Conservation (phyloP, 2,113 vertebrate genomes). For the Eptesicus fuscus region DNA sequence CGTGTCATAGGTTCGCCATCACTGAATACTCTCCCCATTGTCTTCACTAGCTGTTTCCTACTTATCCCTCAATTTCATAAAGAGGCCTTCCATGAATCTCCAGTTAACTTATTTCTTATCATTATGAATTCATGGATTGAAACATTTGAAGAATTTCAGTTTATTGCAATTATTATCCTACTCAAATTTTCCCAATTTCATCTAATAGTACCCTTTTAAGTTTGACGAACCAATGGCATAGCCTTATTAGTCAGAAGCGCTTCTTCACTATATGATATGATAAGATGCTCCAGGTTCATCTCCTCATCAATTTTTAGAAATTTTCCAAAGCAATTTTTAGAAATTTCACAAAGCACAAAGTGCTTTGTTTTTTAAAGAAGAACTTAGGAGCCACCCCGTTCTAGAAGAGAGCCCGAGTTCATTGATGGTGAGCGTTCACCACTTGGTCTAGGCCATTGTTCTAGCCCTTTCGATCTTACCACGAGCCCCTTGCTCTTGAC, state of each 20-base stretch:
- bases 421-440: neutral
- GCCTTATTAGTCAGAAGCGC: neutral
- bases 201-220: neutral
- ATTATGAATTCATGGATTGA: neutral
- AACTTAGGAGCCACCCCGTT: neutral
- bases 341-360: neutral
- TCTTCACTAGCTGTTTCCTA: no score
- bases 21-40: neutral
- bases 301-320: neutral
- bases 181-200: neutral
- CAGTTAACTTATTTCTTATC: neutral
- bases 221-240: neutral
- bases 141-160: neutral
- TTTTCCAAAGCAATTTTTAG: neutral
- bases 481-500: neutral
- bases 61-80: neutral
- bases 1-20: no score
- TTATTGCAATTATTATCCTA: neutral
- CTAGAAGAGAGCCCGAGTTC: neutral
- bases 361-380: neutral
- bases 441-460: neutral
- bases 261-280: neutral
- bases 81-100: neutral
- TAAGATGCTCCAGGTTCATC: neutral
- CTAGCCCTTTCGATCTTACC: neutral